Conservation (phyloP, 2,113 vertebrate genomes). For the Phylloscopus trochiloides region DNA sequence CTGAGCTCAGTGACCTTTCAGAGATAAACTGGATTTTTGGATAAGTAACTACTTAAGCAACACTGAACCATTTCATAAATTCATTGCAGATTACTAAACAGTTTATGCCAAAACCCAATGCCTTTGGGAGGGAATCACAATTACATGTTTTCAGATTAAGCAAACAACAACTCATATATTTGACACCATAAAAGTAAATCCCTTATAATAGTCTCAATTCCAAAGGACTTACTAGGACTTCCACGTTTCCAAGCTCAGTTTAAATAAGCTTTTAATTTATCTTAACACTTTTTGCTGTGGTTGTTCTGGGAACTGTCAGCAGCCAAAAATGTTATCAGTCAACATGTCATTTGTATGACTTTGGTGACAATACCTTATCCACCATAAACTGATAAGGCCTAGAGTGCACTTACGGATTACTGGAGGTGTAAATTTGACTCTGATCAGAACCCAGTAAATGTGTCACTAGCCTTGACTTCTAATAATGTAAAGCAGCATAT, state of each 20-base stretch:
- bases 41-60: neutral
- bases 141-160: neutral
- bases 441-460: neutral
- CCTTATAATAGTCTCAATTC: neutral
- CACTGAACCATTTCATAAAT: neutral
- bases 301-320: neutral
- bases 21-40: neutral
- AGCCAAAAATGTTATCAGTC: neutral
- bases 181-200: neutral
- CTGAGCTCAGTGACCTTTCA: constrained; percentile 3
- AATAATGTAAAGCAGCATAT: neutral
- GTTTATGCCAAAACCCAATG: neutral
- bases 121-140: neutral
- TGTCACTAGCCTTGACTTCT: neutral
- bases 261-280: neutral
- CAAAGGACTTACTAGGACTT: neutral
- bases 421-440: neutral
- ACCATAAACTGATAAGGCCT: neutral
- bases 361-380: neutral
- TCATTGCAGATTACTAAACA: neutral
- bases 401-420: neutral
- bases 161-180: neutral
- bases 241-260: neutral
- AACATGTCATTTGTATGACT: neutral
- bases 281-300: neutral